These are phyloP conservation scores for Anoplopoma fimbria DNA, from an alignment of 2,113 vertebrate genomes.

Conservation along the genomic window DNA sequence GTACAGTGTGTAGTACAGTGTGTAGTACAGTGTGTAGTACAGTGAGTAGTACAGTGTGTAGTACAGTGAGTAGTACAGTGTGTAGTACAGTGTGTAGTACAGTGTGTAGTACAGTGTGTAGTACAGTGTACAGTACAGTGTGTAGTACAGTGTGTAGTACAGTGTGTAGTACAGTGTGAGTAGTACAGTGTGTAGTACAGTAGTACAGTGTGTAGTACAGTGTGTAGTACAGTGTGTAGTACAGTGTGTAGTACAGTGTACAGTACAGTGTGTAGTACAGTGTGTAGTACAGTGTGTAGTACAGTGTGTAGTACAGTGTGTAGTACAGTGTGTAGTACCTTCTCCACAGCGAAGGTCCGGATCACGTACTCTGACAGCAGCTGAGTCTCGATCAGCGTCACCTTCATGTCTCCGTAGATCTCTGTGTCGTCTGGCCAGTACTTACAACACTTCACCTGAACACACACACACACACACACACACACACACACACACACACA, in stretches of 20 bases:
- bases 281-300: not conserved
- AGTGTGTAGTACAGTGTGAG: no score
- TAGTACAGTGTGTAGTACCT: conserved; percentile 80
- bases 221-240: not conserved
- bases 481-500: conserved; percentile 19
- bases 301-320: conserved; percentile 7
- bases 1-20: not conserved
- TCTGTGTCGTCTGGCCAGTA: conserved; percentile 99
- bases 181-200: no score
- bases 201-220: not conserved
- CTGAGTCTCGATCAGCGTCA: conserved; percentile 97
- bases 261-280: conserved; percentile 1
- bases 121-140: not conserved
- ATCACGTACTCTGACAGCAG: conserved; percentile 99
- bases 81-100: not conserved
- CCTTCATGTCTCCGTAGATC: conserved; percentile 98
- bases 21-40: no score
- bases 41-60: no score
- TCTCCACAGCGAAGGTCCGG: conserved; percentile 96
- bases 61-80: not conserved
- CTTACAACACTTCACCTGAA: conserved; percentile 97
- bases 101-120: not conserved
- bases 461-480: conserved; percentile 23
- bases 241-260: not conserved
- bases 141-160: no score